A percentile compares a stretch with the other conserved stretches of the same genome.
Evolutionary conservation across 2,888 invertebrate species (phyloP).

Genomic region (Lysandra bellargus): DNA sequence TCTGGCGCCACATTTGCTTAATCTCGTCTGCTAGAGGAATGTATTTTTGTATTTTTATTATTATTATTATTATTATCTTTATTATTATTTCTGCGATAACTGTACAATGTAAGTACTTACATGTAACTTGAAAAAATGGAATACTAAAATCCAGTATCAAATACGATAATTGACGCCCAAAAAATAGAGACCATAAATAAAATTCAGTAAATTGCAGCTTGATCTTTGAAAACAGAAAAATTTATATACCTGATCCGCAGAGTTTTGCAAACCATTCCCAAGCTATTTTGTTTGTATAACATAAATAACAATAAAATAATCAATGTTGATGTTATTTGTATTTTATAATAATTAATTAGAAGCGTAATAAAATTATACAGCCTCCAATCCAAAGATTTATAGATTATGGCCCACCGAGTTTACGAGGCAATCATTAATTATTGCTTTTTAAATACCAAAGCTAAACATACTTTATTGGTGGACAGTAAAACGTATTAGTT

Average conservation of each 20-base stretch:
- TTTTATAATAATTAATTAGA: constrained; percentile 12
- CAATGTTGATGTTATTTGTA: constrained; percentile 35
- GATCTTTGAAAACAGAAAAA: background rate
- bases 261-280: background rate
- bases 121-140: background rate
- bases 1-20: too few species aligned
- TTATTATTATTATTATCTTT: background rate
- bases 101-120: background rate
- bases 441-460: constrained; percentile 22
- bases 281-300: background rate
- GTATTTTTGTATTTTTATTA: background rate
- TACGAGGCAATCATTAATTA: constrained; percentile 14
- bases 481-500: background rate
- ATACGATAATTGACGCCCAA: too few species aligned
- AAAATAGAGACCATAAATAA: too few species aligned
- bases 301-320: constrained; percentile 15
- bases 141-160: background rate
- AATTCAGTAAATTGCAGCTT: background rate
- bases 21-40: too few species aligned
- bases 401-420: constrained; percentile 6
- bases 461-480: background rate
- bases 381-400: constrained; percentile 15
- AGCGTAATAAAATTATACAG: constrained; percentile 17
- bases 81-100: background rate
- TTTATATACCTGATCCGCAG: background rate